These are phyloP conservation scores for Calcarius ornatus DNA, from an alignment of 2,113 vertebrate genomes.

Conservation along the genomic window DNA sequence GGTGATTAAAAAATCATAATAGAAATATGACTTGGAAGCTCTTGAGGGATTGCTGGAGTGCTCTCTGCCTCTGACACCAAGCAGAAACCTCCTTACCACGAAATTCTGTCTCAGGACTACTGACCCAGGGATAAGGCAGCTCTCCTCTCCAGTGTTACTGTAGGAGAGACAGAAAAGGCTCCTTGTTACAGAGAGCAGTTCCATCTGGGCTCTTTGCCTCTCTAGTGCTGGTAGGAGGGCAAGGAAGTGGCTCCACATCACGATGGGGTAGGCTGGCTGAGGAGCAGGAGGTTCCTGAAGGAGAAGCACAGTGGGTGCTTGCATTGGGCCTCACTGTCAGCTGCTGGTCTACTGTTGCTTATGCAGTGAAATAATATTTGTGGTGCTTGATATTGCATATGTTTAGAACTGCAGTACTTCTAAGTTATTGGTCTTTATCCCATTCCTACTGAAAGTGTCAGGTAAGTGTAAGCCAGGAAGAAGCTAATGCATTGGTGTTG, in stretches of 20 bases:
- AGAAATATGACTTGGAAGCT: background rate
- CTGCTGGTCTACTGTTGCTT: background rate
- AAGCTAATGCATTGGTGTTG: background rate
- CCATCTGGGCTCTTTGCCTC: rapidly evolving
- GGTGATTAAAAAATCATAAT: background rate
- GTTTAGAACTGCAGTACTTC: background rate
- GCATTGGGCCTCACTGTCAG: rapidly evolving
- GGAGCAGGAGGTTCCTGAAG: background rate
- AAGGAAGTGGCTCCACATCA: background rate
- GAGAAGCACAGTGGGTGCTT: background rate
- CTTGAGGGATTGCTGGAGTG: background rate
- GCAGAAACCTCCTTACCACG: background rate
- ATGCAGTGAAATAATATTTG: background rate
- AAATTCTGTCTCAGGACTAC: background rate
- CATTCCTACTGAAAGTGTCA: background rate
- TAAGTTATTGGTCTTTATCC: background rate
- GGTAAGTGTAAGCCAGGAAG: background rate
- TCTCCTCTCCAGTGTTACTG: background rate
- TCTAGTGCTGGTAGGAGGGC: background rate
- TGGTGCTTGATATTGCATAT: background rate
- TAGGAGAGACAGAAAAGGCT: background rate
- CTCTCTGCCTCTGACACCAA: background rate
- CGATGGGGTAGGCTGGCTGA: background rate
- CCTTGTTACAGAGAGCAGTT: background rate
- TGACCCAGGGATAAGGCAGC: background rate